Base-by-base conservation (phyloP, 2,113 vertebrate genomes). In the Antennarius striatus region DNA sequence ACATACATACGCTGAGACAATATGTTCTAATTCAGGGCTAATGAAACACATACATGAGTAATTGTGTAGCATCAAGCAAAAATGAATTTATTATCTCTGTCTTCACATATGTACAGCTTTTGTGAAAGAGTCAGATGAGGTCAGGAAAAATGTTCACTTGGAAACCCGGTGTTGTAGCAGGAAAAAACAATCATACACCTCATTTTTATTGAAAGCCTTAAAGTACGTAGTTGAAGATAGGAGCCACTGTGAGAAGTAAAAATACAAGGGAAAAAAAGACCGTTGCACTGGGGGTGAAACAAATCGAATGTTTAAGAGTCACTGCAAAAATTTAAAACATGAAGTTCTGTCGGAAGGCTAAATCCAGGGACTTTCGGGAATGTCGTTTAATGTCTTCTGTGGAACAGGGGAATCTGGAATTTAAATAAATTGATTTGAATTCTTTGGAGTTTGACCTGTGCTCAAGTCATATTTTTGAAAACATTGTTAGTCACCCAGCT, bases 61-160 rank as follows among this genome's bases (percentile, higher is more conserved):
- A 66, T 15, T 45, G 17, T 53, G 52, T 79, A 47, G 88, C 94
- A 91, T 94, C 93, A 93, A 95, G 93, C 94, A 94, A 95, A 95
- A 93, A 92, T 88, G 50, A 88, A 58, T 87, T 89, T 87, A 86
- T 86, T 95, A 92, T 95, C 91, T 91, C 86, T 92, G 81, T 88
- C 91, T 91, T 93, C 90, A 90, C 84, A 87, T 88, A 93, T 92
- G 64, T 93, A 97, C 94, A 96, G 63, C 91, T 83, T 92, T 10
- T 71, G 89, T 92, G 77, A 65, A 82, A 90, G 82, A 88, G 49
- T 89, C 88, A 91, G 90, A 89, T 83, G 67, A 82, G 51, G 80
- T 89, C 89, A 87, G 82, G 77, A 76, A 90, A 88, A 65, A 85
- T 77, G 17, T 16, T 51, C 7, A 1, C 79, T 87, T 71, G 62